Evolutionary conservation across 1,140 invertebrate species (phyloP), one percentile per base, ranked within the genome.

Genomic region (Battus philenor): DNA sequence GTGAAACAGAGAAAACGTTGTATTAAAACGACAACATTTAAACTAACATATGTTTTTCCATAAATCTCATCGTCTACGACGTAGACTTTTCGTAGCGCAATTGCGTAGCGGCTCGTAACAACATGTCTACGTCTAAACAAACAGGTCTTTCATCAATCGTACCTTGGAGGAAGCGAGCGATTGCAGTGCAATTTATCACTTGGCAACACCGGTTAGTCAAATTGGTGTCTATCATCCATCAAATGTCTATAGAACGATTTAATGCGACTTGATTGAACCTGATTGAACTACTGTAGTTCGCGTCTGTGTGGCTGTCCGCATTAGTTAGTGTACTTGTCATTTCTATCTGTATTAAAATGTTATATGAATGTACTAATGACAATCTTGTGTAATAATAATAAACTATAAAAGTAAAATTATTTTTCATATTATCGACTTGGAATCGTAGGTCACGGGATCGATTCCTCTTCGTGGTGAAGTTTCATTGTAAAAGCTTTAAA

Each of bases 111-210:
- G 18, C 20, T 36, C 33, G 33, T 36, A 36, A 17, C 15, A 18
- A 18, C 17, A 17, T 17, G 16, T 9, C 17, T 36, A 36, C 17
- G 16, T 6, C 10, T 17, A 36, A 36, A 36, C 17, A 18, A 36
- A 36, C 17, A 47, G 46, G 46, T 31, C 34, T 39, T 13, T 24
- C 18, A 33, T 45, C 46, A 41, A 31, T 41, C 32, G 46, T 26
- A 47, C 46, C 34, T 31, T 47, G 16, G 27, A 47, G 46, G 47
- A 44, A 50, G 31, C 24, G 8, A 7, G 20, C 31, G 41, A 50
- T 50, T 44, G 39, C 20, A 17, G 9, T 36, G 15, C 33, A 36
- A 36, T 36, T 36, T 36, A 36, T 36, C 33, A 36, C 17, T 36
- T 20, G 17, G 33, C 5, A 36, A 36, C 17, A 36, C 16, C 10